Evolutionary conservation across 2,888 invertebrate genomes (phyloP), one percentile per base, ranked within the genome.

Genomic region (Trissoscelio sp.): DNA sequence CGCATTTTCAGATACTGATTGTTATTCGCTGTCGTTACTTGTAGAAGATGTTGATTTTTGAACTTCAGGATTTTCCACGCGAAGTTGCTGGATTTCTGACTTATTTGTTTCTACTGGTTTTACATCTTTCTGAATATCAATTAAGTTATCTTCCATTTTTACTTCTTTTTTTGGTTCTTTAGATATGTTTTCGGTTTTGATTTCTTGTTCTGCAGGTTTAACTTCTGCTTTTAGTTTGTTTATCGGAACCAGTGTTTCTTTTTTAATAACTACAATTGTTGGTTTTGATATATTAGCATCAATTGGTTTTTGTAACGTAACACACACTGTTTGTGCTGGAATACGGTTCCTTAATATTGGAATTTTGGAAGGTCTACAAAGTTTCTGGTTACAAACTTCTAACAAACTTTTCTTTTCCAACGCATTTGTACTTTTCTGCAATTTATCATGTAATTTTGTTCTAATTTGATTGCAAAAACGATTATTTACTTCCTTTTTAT

Each of bases 351-450:
- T 86, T 24, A 86, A 85, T 12, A 89, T 73, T 16, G 89, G 88
- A 81, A 89, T 89, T 62, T 84, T 87, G 5, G 88, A 88, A 12
- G 86, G 85, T n/a, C 46, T 79, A 18, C 60, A 77, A 6, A 79
- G n/a, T 24, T 79, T 81, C 78, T 83, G 5, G 46, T 44, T 18
- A 34, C 53, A 78, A 42, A 62, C 24, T 34, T 77, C 70, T 1
- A 67, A 16, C 12, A 62, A 64, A 14, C 28, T 44, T 39, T 31
- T 64, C 42, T 79, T 53, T 66, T 16, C 37, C 1, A 39, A 46
- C n/a, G 34, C 34, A 1, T 18, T 53, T 14, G 39, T 11, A 4
- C 7, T 46, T 62, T 48, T 51, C 12, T 64, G 53, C 55, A 73
- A 37, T 14, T 62, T 57, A 16, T 79, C 44, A 12, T 4, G 0